Percentiles rank a stretch among this genome's conserved stretches.
Evolutionary conservation across 2,888 invertebrate genomes (phyloP).

Genomic region (Meliscaeva auricollis): DNA sequence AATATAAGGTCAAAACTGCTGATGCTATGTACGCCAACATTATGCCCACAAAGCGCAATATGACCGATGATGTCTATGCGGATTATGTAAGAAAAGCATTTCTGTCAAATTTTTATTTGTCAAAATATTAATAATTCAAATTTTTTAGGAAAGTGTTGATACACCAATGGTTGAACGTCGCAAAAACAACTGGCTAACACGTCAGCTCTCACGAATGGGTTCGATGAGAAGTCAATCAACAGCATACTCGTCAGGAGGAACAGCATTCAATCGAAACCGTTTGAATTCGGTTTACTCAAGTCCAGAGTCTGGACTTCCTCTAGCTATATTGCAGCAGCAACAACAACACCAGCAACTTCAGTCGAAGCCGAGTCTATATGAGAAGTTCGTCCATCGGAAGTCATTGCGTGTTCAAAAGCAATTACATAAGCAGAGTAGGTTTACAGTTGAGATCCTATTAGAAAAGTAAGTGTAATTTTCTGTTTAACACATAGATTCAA

Average conservation of each 20-base stretch:
- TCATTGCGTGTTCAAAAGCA: conserved; percentile 85
- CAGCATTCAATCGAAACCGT: conserved; percentile 90
- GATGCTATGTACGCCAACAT: conserved; percentile 94
- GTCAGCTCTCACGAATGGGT: conserved; percentile 94
- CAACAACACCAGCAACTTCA: conserved; percentile 80
- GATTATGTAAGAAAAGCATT: conserved; percentile 92
- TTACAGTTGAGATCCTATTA: neutral
- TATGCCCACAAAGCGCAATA: conserved; percentile 87
- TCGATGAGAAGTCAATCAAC: conserved; percentile 94
- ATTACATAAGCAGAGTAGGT: conserved; percentile 88
- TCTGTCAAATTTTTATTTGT: too few species aligned
- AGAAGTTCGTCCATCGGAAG: conserved; percentile 92
- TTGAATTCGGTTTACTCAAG: conserved; percentile 90
- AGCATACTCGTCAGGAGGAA: conserved; percentile 90
- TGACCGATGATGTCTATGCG: conserved; percentile 93
- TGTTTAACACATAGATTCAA: conserved; percentile 38
- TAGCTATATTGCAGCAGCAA: conserved; percentile 81
- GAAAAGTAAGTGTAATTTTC: conserved; percentile 1
- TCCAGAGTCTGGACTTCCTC: conserved; percentile 86
- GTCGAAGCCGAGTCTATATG: conserved; percentile 92
- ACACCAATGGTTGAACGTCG: conserved; percentile 93
- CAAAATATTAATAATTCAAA: neutral
- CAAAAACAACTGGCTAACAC: conserved; percentile 92
- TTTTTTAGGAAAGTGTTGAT: conserved; percentile 93
- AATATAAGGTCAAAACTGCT: conserved; percentile 92